These are phyloP conservation scores for Sphecodes monilicornis DNA, from an alignment of 2,888 invertebrate species.

Conservation along the genomic window DNA sequence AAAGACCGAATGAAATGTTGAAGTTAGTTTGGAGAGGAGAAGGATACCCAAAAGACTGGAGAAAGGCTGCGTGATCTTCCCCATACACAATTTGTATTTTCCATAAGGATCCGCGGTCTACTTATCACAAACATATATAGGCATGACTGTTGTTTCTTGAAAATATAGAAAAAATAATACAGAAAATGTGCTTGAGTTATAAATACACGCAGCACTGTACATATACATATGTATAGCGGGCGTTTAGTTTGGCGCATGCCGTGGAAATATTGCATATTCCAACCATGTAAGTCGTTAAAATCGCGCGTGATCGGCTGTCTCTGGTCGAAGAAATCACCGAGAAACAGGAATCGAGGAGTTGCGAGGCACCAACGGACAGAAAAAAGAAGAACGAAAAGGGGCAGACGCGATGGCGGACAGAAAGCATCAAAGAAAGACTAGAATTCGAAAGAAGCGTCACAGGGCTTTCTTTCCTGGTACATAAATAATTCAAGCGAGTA, in stretches of 20 bases:
- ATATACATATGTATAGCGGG: background rate
- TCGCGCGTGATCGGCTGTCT: constrained; percentile 61
- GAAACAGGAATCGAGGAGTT: constrained; percentile 29
- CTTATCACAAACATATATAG: no score
- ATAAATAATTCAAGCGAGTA: constrained; percentile 35
- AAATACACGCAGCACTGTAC: background rate
- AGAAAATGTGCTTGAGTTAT: background rate
- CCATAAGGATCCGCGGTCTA: no score
- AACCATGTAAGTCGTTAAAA: constrained; percentile 65
- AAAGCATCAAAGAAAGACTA: constrained; percentile 47
- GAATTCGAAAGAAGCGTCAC: constrained; percentile 39
- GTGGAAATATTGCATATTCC: constrained; percentile 62
- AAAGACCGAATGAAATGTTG: no score
- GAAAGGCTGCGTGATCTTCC: no score
- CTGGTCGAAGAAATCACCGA: constrained; percentile 23
- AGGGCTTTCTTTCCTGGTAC: constrained; percentile 2
- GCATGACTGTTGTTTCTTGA: no score
- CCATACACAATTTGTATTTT: no score
- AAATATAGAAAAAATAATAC: background rate
- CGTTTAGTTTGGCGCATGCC: constrained; percentile 46
- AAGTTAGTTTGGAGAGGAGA: no score
- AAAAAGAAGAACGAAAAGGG: constrained; percentile 10
- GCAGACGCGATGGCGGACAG: constrained; percentile 7
- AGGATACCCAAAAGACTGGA: no score
- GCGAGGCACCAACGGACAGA: constrained; percentile 9